Conservation (phyloP, 2,797 vertebrate species). For the Diplodus sargus region DNA sequence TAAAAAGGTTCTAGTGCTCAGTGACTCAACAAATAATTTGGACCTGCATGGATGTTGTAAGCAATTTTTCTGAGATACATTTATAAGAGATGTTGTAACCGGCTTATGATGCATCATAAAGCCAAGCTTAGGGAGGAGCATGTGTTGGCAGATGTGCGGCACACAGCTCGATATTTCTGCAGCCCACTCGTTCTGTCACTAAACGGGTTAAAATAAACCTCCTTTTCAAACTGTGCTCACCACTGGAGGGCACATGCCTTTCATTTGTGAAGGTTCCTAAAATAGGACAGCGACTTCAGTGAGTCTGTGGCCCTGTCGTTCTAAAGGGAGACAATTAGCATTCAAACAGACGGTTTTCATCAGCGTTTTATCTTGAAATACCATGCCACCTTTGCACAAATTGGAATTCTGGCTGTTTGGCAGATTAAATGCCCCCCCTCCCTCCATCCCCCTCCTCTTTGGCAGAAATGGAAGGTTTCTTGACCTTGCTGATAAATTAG, state of each 20-base stretch:
- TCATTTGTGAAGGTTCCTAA: slow-evolving; percentile 52
- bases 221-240: slow-evolving; percentile 56
- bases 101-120: slow-evolving; percentile 45
- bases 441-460: neutral
- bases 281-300: slow-evolving; percentile 71
- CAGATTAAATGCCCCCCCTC: slow-evolving; percentile 47
- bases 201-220: slow-evolving; percentile 65
- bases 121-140: slow-evolving; percentile 50
- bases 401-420: slow-evolving; percentile 66
- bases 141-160: slow-evolving; percentile 55
- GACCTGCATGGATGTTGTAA: slow-evolving; percentile 28
- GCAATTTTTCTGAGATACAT: slow-evolving; percentile 33
- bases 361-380: slow-evolving; percentile 69
- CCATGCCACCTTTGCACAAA: slow-evolving; percentile 69
- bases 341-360: slow-evolving; percentile 67
- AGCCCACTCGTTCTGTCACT: slow-evolving; percentile 54
- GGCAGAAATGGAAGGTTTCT: slow-evolving; percentile 43
- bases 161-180: slow-evolving; percentile 43
- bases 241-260: slow-evolving; percentile 68
- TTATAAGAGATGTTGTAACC: slow-evolving; percentile 40
- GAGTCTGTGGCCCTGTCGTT: slow-evolving; percentile 52
- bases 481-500: slow-evolving; percentile 73
- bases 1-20: neutral
- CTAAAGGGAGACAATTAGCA: slow-evolving; percentile 66
- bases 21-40: slow-evolving; percentile 51